A percentile compares a stretch with the other conserved stretches of the same genome.
Evolutionary conservation across 2,888 invertebrate genomes (phyloP).

Genomic region (Platycheirus albimanus): DNA sequence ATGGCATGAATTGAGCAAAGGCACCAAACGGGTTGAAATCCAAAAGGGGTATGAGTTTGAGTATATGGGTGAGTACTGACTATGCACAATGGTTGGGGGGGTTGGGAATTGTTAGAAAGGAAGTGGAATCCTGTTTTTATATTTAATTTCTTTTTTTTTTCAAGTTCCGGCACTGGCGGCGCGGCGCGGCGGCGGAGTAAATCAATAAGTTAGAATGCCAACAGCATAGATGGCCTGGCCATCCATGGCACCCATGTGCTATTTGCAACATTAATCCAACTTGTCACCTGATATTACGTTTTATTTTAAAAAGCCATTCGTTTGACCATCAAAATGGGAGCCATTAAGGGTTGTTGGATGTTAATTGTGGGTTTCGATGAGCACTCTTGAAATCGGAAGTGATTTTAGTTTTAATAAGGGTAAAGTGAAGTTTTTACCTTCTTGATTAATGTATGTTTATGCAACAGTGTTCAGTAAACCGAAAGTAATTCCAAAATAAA

Average conservation of each 20-base stretch:
- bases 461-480: too few species aligned
- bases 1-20: slow-evolving; percentile 47
- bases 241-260: slow-evolving; percentile 8
- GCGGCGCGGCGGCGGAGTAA: not conserved
- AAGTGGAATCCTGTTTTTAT: slow-evolving; percentile 44
- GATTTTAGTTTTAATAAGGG: slow-evolving; percentile 19
- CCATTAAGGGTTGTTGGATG: slow-evolving; percentile 17
- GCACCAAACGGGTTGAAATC: slow-evolving; percentile 19
- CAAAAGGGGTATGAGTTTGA: too few species aligned
- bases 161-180: slow-evolving; percentile 26
- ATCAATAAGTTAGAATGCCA: slow-evolving; percentile 48
- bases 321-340: slow-evolving; percentile 20
- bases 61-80: too few species aligned
- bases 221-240: too few species aligned
- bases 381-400: slow-evolving; percentile 20
- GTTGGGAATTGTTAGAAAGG: slow-evolving; percentile 40
- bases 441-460: too few species aligned
- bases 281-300: slow-evolving; percentile 55
- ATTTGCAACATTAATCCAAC: slow-evolving; percentile 50
- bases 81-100: not conserved
- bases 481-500: too few species aligned
- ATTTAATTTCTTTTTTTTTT: slow-evolving; percentile 6
- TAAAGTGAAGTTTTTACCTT: not conserved
- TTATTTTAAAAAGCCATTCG: slow-evolving; percentile 3
- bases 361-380: slow-evolving; percentile 30